Evolutionary conservation across 2,888 invertebrate species (phyloP), one percentile per base, ranked within the genome.

Genomic region (Amiota minor): DNA sequence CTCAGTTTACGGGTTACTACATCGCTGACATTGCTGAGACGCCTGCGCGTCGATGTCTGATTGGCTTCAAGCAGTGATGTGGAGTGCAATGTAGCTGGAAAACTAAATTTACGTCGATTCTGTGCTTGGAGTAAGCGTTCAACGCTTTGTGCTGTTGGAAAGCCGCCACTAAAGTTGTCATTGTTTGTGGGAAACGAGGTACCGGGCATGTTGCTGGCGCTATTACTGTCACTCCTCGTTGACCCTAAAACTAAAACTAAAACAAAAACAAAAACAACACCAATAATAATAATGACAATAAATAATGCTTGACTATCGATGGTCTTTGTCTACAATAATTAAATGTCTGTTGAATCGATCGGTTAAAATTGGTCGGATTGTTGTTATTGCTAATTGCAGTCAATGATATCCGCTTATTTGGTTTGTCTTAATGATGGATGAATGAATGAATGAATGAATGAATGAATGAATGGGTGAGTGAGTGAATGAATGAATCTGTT

Each of bases 1-100:
- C 96, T 96, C 56, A 96, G 91, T 72, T 95, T 94, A n/a, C 96
- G 91, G 23, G 95, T 92, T 9, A 96, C 95, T 14, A 88, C 92
- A 83, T 93, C 94, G 78, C 93, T 92, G 56, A 94, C 94, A 82
- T 95, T 95, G 89, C 95, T 95, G 86, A 96, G 93, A 55, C 95
- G 91, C 50, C 96, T 88, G 18, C 92, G 88, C 0, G 92, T 90
- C 11, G 91, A 89, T 6, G 82, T 75, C 16, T 83, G 84, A 50
- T 86, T 84, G 35, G 88, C 86, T 71, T 88, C 87, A 1, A 90
- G 77, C 35, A 90, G 75, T 0, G 89, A 83, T 9, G 89, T 74
- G 4, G 90, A 88, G 73, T 91, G 90, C 8, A 92, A 82, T 1
- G 91, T 89, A 20, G 91, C 91, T 0, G 92, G 92, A 80, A 92